Base-by-base conservation (phyloP, 2,888 invertebrate species). In the Girardia tigrina region DNA sequence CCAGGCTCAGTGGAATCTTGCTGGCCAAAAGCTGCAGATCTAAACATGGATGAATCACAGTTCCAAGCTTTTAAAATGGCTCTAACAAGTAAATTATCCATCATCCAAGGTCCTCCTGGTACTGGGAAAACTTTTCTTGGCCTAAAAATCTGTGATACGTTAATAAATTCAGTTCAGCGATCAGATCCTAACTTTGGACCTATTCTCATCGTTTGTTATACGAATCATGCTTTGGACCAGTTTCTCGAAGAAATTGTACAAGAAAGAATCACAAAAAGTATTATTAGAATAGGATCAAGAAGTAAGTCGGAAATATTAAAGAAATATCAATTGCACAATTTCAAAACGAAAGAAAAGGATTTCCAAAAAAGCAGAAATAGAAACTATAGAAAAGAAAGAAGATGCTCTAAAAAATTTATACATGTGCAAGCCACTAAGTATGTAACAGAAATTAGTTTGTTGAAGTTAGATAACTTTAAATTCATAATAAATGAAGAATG, bases 141-240 rank as follows among this genome's bases (percentile, higher is more conserved):
- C 26, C 71, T 80, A 26, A 78, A 79, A 72, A 76, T 80, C 4
- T 78, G 78, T 0, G 85, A 88, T 75, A 87, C 87, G 0, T 80
- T 91, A 28, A 81, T 91, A 0, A 82, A 86, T 75, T 90, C 90
- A 81, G 76, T 77, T 1, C 26, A 76, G 0, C n/a, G 12, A 85
- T 85, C 85, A 81, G 80, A 70, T 76, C n/a, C 12, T 23, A 42
- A 75, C 6, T 75, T 76, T 28, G 42, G 26, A 0, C 90, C 90
- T 0, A 89, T 91, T 82, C 84, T 91, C 8, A 86, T 92, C 0
- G 88, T 92, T 26, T 90, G 91, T 80, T 90, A 88, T 81, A 91
- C 91, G 6, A 92, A 92, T 85, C 90, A 91, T 82, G 91, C 91
- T 2, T 84, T 92, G 70, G 92, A 92, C 85, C 91, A 91, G 81